These are phyloP conservation scores for Alosa alosa DNA, from an alignment of 2,113 vertebrate genomes.

Conservation along the genomic window DNA sequence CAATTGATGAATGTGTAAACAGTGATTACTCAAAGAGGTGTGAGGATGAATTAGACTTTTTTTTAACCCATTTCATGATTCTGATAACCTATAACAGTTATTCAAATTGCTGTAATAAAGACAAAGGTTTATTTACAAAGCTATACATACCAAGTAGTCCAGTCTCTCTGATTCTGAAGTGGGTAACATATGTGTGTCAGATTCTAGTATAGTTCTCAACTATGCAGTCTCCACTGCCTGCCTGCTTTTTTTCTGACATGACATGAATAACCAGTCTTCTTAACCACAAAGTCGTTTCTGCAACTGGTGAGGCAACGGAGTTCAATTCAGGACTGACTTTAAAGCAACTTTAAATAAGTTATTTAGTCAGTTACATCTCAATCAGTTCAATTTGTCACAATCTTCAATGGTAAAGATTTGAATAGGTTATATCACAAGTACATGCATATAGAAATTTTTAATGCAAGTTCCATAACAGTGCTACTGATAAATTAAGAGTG, in stretches of 20 bases:
- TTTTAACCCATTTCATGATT: background rate
- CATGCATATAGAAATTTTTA: no score
- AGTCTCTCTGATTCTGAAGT: no score
- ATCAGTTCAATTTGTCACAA: no score
- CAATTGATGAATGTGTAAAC: background rate
- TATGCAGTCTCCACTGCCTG: background rate
- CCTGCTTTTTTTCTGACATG: background rate
- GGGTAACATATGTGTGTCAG: no score
- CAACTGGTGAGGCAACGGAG: background rate
- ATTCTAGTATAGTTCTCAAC: background rate
- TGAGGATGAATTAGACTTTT: background rate
- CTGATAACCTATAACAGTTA: background rate
- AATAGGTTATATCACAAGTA: no score
- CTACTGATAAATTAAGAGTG: background rate
- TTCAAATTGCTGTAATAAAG: background rate
- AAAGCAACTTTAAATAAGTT: background rate
- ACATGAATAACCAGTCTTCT: background rate
- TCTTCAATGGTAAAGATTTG: no score
- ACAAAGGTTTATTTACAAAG: background rate
- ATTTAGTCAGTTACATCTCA: background rate
- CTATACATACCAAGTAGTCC: background rate
- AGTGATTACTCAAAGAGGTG: conserved; percentile 5
- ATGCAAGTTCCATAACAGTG: background rate
- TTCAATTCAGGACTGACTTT: background rate
- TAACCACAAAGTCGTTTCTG: background rate